Base-by-base conservation (phyloP, 1,140 invertebrate species). In the Eulimnadia texana region DNA sequence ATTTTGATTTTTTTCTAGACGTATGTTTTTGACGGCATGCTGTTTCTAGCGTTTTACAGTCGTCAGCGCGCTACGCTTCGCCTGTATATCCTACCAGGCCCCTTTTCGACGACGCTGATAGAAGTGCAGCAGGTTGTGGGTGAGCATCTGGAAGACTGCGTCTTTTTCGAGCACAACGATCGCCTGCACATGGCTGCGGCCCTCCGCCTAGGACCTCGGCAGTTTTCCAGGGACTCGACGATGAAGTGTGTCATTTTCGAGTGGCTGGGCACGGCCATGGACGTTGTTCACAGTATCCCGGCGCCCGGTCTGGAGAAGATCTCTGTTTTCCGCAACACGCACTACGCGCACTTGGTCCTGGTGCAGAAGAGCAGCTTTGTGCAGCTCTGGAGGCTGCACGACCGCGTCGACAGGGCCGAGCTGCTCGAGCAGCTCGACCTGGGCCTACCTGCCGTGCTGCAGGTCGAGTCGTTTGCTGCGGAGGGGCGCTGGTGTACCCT, bases 241-340 rank as follows among this genome's bases (percentile, higher is more conserved):
- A 57, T 57, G 55, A 23, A 33, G 16, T 57, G 55, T 27, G 28
- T 57, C 24, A 57, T 57, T n/a, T 57, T 28, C 33, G 28, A 57
- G 28, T 57, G 55, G 55, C 13, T 33, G 11, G 55, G 55, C 10
- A 57, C 55, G 22, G 29, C 55, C 2, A 33, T 57, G 27, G 55
- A 57, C 33, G 29, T 57, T 23, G 29, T 29, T 10, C 55, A 57
- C 28, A 2, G 27, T 13, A 27, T 57, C 22, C 28, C 55, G 11
- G 55, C 55, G n/a, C 55, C 55, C 11, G 19, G 22, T 23, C 55
- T 57, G 3, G 10, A 33, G 3, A 27, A 33, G 13, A 57, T 57
- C 0, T n/a, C 27, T 20, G 55, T 29, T 9, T 33, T 57, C 25
- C 55, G 29, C 16, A 22, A 27, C 27, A 29, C 11, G 24, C 20